A percentile compares a stretch with the other conserved stretches of the same genome.
Conservation (phyloP, 2,888 invertebrate genomes). For the Sycophila texana region DNA sequence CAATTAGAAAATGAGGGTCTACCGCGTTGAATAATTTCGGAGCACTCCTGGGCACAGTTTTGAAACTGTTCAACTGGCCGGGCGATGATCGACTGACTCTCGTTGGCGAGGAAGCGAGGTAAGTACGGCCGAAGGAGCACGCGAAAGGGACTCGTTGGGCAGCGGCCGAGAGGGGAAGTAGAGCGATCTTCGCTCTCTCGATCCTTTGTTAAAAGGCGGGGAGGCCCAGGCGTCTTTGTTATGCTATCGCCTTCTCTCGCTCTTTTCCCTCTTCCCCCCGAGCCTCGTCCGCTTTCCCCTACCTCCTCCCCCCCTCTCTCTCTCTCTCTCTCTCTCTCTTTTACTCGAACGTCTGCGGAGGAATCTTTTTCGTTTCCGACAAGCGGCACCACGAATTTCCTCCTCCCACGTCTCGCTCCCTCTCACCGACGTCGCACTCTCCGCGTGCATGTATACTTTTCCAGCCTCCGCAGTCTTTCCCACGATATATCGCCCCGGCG, state of each 20-base stretch:
- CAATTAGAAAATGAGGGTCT: too few relatives aligned
- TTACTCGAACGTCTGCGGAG: constrained; percentile 41
- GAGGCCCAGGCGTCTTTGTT: constrained; percentile 61
- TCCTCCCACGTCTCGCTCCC: constrained; percentile 59
- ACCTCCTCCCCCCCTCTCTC: constrained; percentile 29
- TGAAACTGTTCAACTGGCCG: background rate
- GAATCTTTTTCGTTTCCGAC: constrained; percentile 61
- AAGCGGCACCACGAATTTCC: constrained; percentile 63
- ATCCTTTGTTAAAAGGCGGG: constrained; percentile 61
- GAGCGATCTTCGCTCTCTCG: constrained; percentile 60
- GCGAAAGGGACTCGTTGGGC: constrained; percentile 4
- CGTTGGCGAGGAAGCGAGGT: background rate
- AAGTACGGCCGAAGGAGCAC: background rate
- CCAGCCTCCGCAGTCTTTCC: constrained; percentile 54
- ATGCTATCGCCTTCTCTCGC: constrained; percentile 59
- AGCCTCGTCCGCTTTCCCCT: constrained; percentile 13
- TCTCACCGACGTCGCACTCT: constrained; percentile 40
- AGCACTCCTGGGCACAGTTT: too few relatives aligned
- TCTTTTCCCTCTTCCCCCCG: constrained; percentile 36
- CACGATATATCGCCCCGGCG: constrained; percentile 49
- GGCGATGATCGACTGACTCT: constrained; percentile 47
- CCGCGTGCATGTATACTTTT: constrained; percentile 43
- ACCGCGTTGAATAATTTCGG: too few relatives aligned
- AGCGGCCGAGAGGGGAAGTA: constrained; percentile 59
- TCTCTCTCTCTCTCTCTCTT: constrained; percentile 44